phyloP scores from a whole-genome alignment of 2,888 invertebrate genomes.

The Idaea straminata region DNA sequence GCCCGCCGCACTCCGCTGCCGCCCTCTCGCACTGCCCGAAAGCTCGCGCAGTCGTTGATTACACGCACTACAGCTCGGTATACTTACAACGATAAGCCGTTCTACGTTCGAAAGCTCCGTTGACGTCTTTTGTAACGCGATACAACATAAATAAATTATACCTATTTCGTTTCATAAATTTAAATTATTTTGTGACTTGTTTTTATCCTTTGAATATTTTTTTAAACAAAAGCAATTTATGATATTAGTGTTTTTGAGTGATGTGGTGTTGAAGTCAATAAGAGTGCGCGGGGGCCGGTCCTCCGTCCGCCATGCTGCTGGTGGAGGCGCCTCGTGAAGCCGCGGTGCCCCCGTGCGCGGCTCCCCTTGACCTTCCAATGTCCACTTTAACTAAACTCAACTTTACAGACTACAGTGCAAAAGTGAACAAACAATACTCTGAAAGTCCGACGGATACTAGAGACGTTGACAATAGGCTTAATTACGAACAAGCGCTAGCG shows the following conservation, averaged over 20 bases:
- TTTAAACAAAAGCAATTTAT: background rate
- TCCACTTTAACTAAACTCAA: constrained; percentile 69
- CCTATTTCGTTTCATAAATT: constrained; percentile 12
- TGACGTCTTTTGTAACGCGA: constrained; percentile 34
- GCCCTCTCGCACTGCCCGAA: constrained; percentile 76
- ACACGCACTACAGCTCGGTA: constrained; percentile 57
- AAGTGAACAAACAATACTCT: constrained; percentile 65
- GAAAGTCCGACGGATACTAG: constrained; percentile 50
- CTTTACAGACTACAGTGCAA: constrained; percentile 75
- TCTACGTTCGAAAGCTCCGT: constrained; percentile 41
- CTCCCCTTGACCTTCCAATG: constrained; percentile 69
- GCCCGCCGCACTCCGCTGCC: constrained; percentile 32
- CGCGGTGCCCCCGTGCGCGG: constrained; percentile 81
- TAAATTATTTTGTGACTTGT: constrained; percentile 9
- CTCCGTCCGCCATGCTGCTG: constrained; percentile 85
- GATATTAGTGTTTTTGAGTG: constrained; percentile 37
- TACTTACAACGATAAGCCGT: constrained; percentile 35
- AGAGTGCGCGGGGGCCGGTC: constrained; percentile 55
- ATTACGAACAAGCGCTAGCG: constrained; percentile 64
- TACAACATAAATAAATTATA: constrained; percentile 13
- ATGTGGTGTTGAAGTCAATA: constrained; percentile 60
- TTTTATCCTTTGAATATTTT: background rate
- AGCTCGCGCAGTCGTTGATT: constrained; percentile 72
- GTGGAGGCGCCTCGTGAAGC: constrained; percentile 88
- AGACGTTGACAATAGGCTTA: constrained; percentile 55